These are phyloP conservation scores for Stylophora pistillata DNA, from an alignment of 64 coral and sea anemone species.

Conservation along the genomic window DNA sequence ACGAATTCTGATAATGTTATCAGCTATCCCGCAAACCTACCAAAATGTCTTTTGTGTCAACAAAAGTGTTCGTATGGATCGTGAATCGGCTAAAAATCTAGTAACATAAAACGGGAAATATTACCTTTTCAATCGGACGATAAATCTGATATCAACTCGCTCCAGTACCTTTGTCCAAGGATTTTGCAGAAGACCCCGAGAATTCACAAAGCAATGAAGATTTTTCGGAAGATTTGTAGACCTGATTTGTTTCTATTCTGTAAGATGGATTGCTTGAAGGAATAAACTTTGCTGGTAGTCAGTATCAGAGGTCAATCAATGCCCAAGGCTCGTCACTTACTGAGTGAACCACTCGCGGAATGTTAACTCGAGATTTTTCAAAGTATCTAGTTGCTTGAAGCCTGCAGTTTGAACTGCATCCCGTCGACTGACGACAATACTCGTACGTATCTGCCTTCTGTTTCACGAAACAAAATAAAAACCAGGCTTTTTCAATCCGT, in stretches of 20 bases:
- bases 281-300: background rate
- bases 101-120: slow-evolving; percentile 43
- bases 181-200: background rate
- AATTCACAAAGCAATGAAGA: background rate
- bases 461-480: background rate
- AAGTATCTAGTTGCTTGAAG: slow-evolving; percentile 21
- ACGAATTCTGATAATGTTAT: slow-evolving; percentile 36
- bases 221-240: background rate
- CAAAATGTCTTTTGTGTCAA: slow-evolving; percentile 14
- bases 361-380: slow-evolving; percentile 37
- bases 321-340: background rate
- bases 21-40: slow-evolving; percentile 26
- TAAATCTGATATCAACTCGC: slow-evolving; percentile 43
- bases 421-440: background rate
- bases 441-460: background rate
- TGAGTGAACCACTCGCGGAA: slow-evolving; percentile 8
- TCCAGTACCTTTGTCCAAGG: background rate
- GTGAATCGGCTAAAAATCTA: slow-evolving; percentile 27
- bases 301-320: background rate
- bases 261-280: background rate
- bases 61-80: slow-evolving; percentile 4
- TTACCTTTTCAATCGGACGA: slow-evolving; percentile 38
- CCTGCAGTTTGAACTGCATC: slow-evolving; percentile 35
- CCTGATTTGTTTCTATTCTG: background rate
- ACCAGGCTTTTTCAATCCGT: background rate